A percentile compares a stretch with the other conserved stretches of the same genome.
Conservation (phyloP, 2,888 invertebrate genomes). For the Cataglyphis altisquamis region DNA sequence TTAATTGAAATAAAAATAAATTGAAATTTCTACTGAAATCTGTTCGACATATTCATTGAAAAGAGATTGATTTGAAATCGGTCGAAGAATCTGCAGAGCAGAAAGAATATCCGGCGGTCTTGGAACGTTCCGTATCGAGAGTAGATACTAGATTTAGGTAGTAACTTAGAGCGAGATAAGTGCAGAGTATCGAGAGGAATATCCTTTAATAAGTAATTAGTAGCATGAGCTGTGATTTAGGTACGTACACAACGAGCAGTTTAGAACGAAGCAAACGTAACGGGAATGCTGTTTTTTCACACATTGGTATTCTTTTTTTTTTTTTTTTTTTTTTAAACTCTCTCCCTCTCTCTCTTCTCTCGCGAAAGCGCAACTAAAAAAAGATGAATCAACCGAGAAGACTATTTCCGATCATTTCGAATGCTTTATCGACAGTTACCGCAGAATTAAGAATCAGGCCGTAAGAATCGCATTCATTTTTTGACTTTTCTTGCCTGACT, state of each 20-base stretch:
- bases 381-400: background rate
- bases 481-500: conserved; percentile 6
- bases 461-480: conserved; percentile 52
- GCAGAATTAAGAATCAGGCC: conserved; percentile 17
- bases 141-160: conserved; percentile 63
- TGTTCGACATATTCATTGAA: background rate
- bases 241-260: conserved; percentile 84
- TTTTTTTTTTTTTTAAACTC: background rate
- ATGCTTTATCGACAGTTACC: conserved; percentile 24
- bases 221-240: conserved; percentile 86
- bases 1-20: background rate
- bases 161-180: conserved; percentile 68
- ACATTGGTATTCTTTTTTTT: conserved; percentile 36
- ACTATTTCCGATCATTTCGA: conserved; percentile 7
- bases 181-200: conserved; percentile 71
- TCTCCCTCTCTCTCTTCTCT: conserved; percentile 17
- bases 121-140: conserved; percentile 8
- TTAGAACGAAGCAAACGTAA: conserved; percentile 62
- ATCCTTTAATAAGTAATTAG: conserved; percentile 83
- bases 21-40: background rate
- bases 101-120: background rate
- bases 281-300: conserved; percentile 32
- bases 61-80: background rate
- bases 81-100: background rate
- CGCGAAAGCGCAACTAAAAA: conserved; percentile 25